Evolutionary conservation across 2,113 vertebrate species (phyloP).

Genomic region (Pandion haliaetus): DNA sequence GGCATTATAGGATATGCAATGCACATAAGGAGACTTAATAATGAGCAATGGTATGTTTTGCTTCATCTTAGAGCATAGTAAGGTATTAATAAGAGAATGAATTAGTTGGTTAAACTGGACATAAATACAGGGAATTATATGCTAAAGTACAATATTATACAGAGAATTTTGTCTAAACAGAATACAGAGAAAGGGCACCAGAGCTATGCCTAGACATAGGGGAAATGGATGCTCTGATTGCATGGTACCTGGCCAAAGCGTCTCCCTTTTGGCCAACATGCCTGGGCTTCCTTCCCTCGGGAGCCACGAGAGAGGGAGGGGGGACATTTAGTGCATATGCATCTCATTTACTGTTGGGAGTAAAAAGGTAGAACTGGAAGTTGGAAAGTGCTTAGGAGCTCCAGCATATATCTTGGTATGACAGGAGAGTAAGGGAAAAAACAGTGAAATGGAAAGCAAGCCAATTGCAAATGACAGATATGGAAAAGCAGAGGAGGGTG

Average conservation of each 20-base stretch:
- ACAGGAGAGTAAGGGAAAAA: background rate
- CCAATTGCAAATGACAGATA: background rate
- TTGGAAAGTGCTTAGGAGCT: background rate
- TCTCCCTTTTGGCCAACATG: background rate
- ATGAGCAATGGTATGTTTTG: background rate
- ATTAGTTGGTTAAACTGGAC: background rate
- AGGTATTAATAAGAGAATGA: background rate
- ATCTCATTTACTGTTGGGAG: background rate
- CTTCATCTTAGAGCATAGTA: background rate
- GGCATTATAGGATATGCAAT: background rate
- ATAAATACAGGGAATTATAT: background rate
- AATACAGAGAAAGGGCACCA: background rate
- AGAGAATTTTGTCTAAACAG: background rate
- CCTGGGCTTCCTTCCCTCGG: background rate
- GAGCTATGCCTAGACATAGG: background rate
- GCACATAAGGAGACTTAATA: background rate
- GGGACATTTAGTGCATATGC: background rate
- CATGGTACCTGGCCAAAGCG: background rate
- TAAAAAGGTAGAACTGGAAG: background rate
- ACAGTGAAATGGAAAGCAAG: background rate
- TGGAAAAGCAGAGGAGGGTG: background rate
- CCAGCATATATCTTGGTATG: background rate
- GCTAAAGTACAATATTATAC: background rate
- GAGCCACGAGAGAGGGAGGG: background rate
- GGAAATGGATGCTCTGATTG: background rate